Conservation (phyloP, 2,113 vertebrate species). For the Mirza zaza region DNA sequence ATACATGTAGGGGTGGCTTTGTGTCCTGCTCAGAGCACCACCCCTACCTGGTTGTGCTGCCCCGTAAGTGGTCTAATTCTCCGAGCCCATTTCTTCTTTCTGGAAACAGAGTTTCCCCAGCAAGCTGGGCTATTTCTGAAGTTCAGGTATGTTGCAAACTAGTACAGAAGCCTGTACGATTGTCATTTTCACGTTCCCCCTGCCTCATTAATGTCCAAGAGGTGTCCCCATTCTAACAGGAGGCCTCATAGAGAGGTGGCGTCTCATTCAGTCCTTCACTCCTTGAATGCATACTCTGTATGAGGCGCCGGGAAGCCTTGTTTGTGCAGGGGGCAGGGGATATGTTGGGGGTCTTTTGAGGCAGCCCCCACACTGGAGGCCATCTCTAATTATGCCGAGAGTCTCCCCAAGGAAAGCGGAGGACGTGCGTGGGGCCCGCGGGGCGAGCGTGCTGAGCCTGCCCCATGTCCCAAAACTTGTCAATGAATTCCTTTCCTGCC, state of each 20-base stretch:
- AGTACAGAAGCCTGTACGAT: not conserved
- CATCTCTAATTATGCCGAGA: constrained; percentile 71
- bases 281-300: not conserved
- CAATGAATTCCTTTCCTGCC: constrained; percentile 54
- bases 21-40: not conserved
- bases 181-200: not conserved
- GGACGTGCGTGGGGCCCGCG: constrained; percentile 11
- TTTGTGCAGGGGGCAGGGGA: not conserved
- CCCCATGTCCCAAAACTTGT: constrained; percentile 64
- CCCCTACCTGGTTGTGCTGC: not conserved
- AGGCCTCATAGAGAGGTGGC: accelerated
- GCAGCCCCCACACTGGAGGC: constrained; percentile 60
- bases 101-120: not conserved
- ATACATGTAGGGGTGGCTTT: not conserved
- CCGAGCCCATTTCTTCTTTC: not conserved
- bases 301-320: not conserved
- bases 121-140: not conserved
- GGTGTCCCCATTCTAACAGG: not conserved
- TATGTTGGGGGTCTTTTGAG: constrained; percentile 8
- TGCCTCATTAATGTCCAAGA: not conserved
- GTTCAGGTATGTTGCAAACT: not conserved
- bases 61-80: not conserved
- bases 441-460: constrained; percentile 2
- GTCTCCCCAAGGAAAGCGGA: not conserved
- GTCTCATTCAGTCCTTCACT: not conserved